Evolutionary conservation across 2,888 invertebrate species (phyloP).

Genomic region (Mechanitis mazaeus): DNA sequence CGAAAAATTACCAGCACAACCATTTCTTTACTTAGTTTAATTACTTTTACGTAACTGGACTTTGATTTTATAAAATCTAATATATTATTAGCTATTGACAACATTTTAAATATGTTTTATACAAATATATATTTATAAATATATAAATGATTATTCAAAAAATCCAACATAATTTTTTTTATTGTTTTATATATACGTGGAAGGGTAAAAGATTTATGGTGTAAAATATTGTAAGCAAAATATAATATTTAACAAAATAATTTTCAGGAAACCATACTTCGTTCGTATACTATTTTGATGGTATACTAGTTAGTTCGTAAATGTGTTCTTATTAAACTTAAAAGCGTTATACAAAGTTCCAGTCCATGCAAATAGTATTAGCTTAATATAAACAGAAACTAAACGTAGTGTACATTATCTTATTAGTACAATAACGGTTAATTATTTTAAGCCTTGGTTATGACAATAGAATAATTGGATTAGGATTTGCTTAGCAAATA

Average conservation of each 20-base stretch:
- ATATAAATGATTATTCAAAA: no score
- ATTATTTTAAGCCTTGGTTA: conserved; percentile 6
- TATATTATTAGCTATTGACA: not conserved
- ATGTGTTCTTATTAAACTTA: conserved; percentile 14
- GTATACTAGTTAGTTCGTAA: not conserved
- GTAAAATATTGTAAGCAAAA: no score
- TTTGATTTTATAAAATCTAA: not conserved
- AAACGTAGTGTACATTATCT: conserved; percentile 4
- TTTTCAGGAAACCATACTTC: not conserved
- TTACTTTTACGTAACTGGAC: not conserved
- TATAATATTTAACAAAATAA: not conserved
- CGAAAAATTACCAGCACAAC: conserved; percentile 16
- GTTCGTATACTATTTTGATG: not conserved
- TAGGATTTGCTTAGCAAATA: not conserved
- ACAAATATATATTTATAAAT: no score
- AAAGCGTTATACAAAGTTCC: conserved; percentile 9
- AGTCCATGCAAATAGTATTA: conserved; percentile 9
- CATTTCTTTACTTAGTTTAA: conserved; percentile 3
- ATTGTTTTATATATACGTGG: no score
- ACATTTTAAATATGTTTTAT: not conserved
- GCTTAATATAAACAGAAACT: conserved; percentile 12
- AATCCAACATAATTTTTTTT: no score
- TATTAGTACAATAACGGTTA: conserved; percentile 6
- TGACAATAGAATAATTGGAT: conserved; percentile 3
- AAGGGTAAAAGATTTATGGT: no score